Evolutionary conservation across 2,888 invertebrate species (phyloP), one percentile per base, ranked within the genome.

Genomic region (Volucella bombylans): DNA sequence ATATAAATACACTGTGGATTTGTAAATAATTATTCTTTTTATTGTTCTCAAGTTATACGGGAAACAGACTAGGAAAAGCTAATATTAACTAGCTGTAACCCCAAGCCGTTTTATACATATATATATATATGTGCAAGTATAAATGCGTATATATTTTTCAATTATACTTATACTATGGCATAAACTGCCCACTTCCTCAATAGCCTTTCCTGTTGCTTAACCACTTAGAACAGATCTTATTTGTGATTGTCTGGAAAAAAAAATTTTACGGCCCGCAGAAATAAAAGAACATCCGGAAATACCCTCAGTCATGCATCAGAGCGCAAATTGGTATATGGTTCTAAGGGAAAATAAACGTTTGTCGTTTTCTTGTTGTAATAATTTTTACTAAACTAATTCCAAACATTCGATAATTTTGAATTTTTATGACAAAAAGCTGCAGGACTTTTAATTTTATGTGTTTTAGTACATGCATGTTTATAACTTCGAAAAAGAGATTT

Each of bases 291-390:
- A 67, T 74, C 74, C 74, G 74, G 74, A 57, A 57, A 41, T 57
- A 74, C 74, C 74, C 74, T 74, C 55, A 18, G 74, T 74, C n/a
- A 74, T 74, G 74, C 65, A 74, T 50, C 50, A 67, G 50, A 10
- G 57, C 57, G 18, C 74, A 74, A 67, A 49, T 67, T 65, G 14
- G 8, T 57, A 43, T 74, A 74, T 65, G 65, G 62, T n/a, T 47
- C 39, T 49, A 15, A 18, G 47, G 41, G 18, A 54, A 47, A 15
- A n/a, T 38, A 47, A 54, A 47, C 15, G n/a, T 38, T 31, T 1
- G 38, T 10, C 45, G 54, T 38, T 38, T 43, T 54, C 54, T 41
- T 62, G 43, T 39, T 62, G 72, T 54, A 72, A 72, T 31, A 31
- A 31, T 6, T 4, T 31, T 31, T 31, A 31, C 6, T 31, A 6